phyloP scores from a whole-genome alignment of 2,113 vertebrate species.

The Danionella cerebrum region DNA sequence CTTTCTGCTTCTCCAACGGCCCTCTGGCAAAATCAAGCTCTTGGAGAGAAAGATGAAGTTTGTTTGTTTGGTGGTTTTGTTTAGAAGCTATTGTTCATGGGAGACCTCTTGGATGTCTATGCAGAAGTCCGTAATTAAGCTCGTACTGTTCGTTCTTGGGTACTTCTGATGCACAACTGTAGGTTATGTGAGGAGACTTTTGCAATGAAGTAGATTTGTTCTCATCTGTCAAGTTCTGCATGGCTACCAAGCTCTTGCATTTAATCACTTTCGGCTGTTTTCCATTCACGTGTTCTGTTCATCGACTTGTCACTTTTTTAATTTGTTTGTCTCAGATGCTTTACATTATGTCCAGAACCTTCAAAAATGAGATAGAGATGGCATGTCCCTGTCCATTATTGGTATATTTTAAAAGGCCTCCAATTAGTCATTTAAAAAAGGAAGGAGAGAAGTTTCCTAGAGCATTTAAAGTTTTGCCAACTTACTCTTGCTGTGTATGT shows the following conservation, averaged over 20 bases:
- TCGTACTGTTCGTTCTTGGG: neutral
- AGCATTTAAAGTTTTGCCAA: neutral
- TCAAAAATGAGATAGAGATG: neutral
- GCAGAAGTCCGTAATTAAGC: conserved; percentile 9
- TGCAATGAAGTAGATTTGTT: neutral
- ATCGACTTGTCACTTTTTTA: neutral
- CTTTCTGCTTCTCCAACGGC: conserved; percentile 35
- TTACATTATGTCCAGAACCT: neutral
- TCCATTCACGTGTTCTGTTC: neutral
- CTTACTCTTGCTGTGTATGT: neutral
- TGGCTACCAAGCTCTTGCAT: neutral
- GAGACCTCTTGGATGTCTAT: neutral
- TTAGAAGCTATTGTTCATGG: conserved; percentile 15
- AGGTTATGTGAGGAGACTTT: neutral
- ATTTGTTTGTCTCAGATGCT: neutral
- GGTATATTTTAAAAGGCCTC: neutral
- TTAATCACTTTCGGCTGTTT: neutral
- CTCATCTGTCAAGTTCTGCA: neutral
- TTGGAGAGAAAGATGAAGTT: conserved; percentile 10
- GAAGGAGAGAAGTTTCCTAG: neutral
- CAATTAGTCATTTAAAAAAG: neutral
- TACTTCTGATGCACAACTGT: neutral
- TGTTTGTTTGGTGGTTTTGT: conserved; percentile 17
- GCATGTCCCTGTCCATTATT: neutral
- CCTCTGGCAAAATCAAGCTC: conserved; percentile 15